Conservation (phyloP, 2,888 invertebrate species). For the Pterobdella sp. region DNA sequence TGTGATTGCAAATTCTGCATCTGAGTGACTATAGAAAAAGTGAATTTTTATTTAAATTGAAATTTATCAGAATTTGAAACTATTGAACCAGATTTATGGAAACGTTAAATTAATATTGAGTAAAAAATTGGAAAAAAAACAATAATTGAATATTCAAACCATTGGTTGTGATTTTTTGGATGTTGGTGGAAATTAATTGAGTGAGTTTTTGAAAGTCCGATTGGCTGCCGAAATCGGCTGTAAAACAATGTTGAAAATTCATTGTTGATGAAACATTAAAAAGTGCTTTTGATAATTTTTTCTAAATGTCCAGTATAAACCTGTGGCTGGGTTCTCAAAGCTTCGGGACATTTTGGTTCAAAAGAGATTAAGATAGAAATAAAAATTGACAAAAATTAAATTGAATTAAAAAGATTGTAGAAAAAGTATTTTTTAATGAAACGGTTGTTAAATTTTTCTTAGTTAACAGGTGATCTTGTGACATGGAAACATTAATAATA, state of each 20-base stretch:
- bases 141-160: too few species aligned
- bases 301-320: too few species aligned
- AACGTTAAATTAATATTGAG: too few species aligned
- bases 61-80: neutral
- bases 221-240: neutral
- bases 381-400: neutral
- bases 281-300: neutral
- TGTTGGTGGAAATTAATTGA: conserved; percentile 57
- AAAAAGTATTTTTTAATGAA: neutral
- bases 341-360: neutral
- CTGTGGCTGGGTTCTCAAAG: neutral
- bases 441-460: neutral
- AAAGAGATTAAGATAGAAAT: neutral
- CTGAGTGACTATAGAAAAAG: conserved; percentile 64
- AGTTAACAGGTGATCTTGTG: neutral
- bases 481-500: too few species aligned
- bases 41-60: neutral
- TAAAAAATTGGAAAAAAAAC: too few species aligned
- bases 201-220: conserved; percentile 43
- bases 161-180: conserved; percentile 93
- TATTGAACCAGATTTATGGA: too few species aligned
- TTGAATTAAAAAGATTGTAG: neutral
- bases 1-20: conserved; percentile 91
- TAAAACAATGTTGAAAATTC: neutral
- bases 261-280: neutral